These are phyloP conservation scores for Hydractinia echinata DNA, from an alignment of 30 jellyfish, hydroid and myxozoan genomes.

Conservation along the genomic window DNA sequence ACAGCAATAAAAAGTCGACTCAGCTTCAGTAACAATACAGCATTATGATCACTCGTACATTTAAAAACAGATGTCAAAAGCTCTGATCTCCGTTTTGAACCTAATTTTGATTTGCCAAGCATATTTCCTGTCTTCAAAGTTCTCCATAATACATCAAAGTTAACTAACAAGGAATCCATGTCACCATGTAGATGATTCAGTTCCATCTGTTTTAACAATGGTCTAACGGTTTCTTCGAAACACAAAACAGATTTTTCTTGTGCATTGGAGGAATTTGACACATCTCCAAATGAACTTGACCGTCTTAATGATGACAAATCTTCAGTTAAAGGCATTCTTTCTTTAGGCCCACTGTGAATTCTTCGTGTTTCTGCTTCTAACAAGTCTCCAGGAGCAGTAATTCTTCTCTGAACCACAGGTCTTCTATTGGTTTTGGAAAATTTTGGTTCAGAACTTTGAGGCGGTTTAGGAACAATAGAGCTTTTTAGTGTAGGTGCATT, in stretches of 20 bases:
- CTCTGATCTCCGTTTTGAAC: constrained; percentile 51
- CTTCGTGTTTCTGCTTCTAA: constrained; percentile 36
- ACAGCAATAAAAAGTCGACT: constrained; percentile 63
- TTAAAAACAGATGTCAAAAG: constrained; percentile 57
- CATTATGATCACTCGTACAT: constrained; percentile 49
- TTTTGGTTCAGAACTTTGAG: constrained; percentile 50
- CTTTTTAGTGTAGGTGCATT: neutral
- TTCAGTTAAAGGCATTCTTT: constrained; percentile 24
- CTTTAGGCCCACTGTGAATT: constrained; percentile 90
- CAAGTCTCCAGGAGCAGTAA: constrained; percentile 16
- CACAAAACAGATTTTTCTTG: constrained; percentile 9
- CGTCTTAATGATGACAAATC: neutral
- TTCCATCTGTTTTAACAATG: constrained; percentile 80
- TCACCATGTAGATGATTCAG: constrained; percentile 63
- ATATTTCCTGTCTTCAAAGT: constrained; percentile 50
- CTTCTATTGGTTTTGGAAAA: constrained; percentile 22
- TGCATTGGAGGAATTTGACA: constrained; percentile 2
- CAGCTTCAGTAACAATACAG: constrained; percentile 52
- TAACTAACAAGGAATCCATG: constrained; percentile 42
- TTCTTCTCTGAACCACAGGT: neutral
- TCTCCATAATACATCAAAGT: constrained; percentile 71
- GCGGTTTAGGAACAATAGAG: constrained; percentile 6
- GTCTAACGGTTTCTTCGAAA: constrained; percentile 51
- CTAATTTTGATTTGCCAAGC: constrained; percentile 50
- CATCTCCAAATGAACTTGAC: constrained; percentile 18